Evolutionary conservation across 2,888 invertebrate species (phyloP).

Genomic region (Schizotus pectinicornis): DNA sequence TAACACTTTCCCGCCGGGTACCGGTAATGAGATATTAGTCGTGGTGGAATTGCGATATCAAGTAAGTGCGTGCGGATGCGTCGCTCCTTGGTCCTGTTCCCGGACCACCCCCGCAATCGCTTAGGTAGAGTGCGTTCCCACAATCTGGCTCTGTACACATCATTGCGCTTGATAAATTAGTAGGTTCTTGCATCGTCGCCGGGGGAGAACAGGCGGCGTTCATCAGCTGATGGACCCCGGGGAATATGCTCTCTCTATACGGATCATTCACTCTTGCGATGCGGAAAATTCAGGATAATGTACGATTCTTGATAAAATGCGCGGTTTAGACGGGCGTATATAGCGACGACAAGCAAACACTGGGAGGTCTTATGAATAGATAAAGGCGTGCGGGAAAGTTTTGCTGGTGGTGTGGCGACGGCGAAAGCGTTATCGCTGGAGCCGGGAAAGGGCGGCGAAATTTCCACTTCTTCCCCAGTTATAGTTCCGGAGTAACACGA

Average conservation of each 20-base stretch:
- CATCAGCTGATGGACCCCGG: slow-evolving; percentile 49
- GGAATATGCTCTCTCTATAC: slow-evolving; percentile 33
- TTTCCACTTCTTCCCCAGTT: too few species aligned
- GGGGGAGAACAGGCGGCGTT: slow-evolving; percentile 33
- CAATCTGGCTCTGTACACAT: slow-evolving; percentile 43
- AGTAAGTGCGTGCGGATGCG: slow-evolving; percentile 1
- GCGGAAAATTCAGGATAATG: slow-evolving; percentile 41
- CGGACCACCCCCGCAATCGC: slow-evolving; percentile 24
- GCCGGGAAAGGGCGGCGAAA: too few species aligned
- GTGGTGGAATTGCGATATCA: slow-evolving; percentile 9
- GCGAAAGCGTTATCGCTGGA: background rate
- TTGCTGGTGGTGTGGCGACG: slow-evolving; percentile 16
- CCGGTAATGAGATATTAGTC: slow-evolving; percentile 19
- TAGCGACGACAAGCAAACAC: slow-evolving; percentile 15
- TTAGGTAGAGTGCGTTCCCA: slow-evolving; percentile 29
- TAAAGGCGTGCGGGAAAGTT: slow-evolving; percentile 31
- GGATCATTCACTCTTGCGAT: slow-evolving; percentile 39
- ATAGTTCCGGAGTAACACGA: too few species aligned
- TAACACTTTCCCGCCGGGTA: slow-evolving; percentile 15
- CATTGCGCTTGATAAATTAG: slow-evolving; percentile 48
- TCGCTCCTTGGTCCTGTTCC: background rate
- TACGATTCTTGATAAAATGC: slow-evolving; percentile 23
- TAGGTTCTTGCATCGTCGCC: slow-evolving; percentile 39
- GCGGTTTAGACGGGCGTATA: background rate
- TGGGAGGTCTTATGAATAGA: slow-evolving; percentile 36